phyloP scores from a whole-genome alignment of 2,888 invertebrate species.

The Nysson spinosus region DNA sequence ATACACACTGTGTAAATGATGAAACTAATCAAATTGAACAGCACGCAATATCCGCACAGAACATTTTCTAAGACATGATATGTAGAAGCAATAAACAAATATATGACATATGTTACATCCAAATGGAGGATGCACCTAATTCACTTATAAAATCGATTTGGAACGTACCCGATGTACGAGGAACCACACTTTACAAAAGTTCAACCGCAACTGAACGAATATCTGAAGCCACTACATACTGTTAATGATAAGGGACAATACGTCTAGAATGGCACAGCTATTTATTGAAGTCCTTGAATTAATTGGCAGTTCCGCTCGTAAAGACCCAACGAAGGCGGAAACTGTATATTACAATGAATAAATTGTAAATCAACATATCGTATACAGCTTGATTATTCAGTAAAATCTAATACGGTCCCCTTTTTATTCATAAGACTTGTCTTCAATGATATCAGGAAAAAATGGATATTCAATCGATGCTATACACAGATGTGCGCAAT shows the following conservation, averaged over 20 bases:
- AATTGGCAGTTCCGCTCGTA: constrained; percentile 23
- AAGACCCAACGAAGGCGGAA: not conserved
- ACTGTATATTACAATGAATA: not conserved
- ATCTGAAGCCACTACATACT: constrained; percentile 9
- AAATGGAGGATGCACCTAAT: not conserved
- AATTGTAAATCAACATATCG: not conserved
- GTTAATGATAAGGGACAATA: constrained; percentile 40
- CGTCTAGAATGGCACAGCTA: constrained; percentile 2
- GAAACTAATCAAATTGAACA: not conserved
- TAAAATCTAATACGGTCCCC: too few species aligned
- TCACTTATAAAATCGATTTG: not conserved
- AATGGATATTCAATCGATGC: too few species aligned
- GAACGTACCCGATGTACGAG: constrained; percentile 8
- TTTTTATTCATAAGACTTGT: too few species aligned
- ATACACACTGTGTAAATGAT: not conserved
- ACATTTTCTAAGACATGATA: not conserved
- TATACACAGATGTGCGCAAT: too few species aligned
- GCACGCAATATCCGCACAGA: not conserved
- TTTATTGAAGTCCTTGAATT: constrained; percentile 31
- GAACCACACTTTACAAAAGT: constrained; percentile 3
- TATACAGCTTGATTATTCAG: too few species aligned
- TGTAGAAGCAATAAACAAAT: not conserved
- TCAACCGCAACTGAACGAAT: constrained; percentile 18
- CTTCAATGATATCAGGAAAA: too few species aligned
- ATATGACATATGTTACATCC: not conserved